Conservation (phyloP, 2,113 vertebrate genomes). For the Theristicus caerulescens region DNA sequence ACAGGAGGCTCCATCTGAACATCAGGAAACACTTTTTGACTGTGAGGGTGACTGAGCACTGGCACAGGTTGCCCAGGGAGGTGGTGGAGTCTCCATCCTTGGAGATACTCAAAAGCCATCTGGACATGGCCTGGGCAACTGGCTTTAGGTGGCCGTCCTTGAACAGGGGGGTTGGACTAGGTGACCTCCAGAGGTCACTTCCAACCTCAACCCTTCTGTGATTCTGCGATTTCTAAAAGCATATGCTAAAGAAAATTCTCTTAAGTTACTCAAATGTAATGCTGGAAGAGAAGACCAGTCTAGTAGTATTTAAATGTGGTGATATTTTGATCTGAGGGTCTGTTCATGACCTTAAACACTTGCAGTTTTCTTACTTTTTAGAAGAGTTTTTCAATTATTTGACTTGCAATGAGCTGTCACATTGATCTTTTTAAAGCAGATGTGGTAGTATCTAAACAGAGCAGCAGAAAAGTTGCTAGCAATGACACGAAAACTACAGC, state of each 20-base stretch:
- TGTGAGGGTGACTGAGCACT: not conserved
- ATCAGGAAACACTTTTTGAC: not conserved
- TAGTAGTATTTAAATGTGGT: not conserved
- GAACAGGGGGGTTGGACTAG: not conserved
- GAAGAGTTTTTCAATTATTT: not conserved
- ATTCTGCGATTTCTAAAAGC: not conserved
- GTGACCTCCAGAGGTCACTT: not conserved
- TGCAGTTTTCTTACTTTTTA: not conserved
- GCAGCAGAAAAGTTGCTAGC: not conserved
- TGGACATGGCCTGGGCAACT: not conserved
- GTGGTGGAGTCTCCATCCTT: not conserved
- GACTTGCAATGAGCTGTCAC: not conserved
- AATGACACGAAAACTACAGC: not conserved
- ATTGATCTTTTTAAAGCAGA: not conserved
- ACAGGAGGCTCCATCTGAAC: not conserved
- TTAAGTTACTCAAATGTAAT: not conserved
- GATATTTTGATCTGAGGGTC: not conserved
- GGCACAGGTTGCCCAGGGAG: not conserved
- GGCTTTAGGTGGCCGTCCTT: not conserved
- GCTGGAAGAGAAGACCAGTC: not conserved
- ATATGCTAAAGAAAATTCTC: not conserved
- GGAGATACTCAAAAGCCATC: not conserved
- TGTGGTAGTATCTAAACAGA: not conserved
- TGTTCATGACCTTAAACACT: not conserved
- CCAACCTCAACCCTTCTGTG: not conserved